Conservation (phyloP, 2,113 vertebrate genomes). For the Campylorhamphus procurvoides region DNA sequence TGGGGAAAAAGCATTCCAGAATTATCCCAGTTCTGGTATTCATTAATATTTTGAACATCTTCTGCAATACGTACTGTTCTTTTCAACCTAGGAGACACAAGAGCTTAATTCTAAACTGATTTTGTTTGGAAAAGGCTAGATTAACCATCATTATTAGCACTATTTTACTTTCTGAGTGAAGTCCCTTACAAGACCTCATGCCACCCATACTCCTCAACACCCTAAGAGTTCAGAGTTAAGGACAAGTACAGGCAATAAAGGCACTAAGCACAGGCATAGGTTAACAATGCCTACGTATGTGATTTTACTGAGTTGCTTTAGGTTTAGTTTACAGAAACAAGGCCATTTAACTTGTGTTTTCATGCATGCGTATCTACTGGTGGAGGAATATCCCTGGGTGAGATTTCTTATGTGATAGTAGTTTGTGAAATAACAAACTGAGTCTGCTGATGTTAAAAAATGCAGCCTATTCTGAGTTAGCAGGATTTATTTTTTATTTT, state of each 20-base stretch:
- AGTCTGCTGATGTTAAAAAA: neutral
- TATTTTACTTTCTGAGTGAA: neutral
- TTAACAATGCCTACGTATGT: rapidly evolving
- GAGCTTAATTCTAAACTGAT: neutral
- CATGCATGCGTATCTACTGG: neutral
- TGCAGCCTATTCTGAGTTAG: neutral
- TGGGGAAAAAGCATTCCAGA: neutral
- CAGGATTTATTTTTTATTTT: neutral
- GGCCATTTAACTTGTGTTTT: neutral
- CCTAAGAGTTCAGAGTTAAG: neutral
- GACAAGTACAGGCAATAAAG: neutral
- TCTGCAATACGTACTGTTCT: neutral
- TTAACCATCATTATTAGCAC: neutral
- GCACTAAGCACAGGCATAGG: neutral
- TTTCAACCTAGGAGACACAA: neutral
- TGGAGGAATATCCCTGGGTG: neutral
- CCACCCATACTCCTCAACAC: neutral
- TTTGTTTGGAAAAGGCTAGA: neutral
- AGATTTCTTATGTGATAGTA: neutral
- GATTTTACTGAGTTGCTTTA: neutral
- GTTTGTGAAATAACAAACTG: neutral
- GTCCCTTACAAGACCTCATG: neutral
- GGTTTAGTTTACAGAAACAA: neutral
- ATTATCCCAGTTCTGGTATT: neutral
- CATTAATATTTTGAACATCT: neutral